Conservation (phyloP, 2,888 invertebrate genomes). For the Drosophila picticornis region DNA sequence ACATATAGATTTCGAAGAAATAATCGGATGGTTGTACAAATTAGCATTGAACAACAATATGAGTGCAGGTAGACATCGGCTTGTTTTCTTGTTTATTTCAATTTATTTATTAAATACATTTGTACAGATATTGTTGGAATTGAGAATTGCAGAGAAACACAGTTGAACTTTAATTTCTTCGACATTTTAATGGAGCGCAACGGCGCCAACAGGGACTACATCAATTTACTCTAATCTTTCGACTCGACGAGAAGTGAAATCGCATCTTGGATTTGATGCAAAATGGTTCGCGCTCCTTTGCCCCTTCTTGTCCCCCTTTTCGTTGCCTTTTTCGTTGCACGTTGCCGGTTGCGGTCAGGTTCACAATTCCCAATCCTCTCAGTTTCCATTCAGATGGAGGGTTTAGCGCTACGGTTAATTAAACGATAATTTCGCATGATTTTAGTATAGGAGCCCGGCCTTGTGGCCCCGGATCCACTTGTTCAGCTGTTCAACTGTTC, state of each 20-base stretch:
- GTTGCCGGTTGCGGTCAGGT: conserved; percentile 22
- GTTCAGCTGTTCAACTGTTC: conserved; percentile 42
- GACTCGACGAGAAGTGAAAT: conserved; percentile 46
- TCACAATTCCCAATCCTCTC: conserved; percentile 25
- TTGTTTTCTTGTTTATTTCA: not conserved
- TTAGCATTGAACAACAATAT: not conserved
- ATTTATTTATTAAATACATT: not conserved
- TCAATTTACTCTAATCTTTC: conserved; percentile 55
- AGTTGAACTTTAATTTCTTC: conserved; percentile 22
- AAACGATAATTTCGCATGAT: conserved; percentile 82
- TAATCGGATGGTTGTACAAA: not conserved
- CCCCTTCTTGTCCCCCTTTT: not conserved
- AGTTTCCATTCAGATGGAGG: conserved; percentile 41
- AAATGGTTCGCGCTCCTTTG: conserved; percentile 1
- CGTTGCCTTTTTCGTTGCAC: not conserved
- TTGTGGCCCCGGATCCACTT: conserved; percentile 26
- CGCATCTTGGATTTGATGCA: conserved; percentile 13
- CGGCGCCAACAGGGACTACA: conserved; percentile 65
- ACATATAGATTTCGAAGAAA: not conserved
- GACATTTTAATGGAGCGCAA: conserved; percentile 50
- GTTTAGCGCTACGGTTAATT: conserved; percentile 81
- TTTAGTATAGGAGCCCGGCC: conserved; percentile 46
- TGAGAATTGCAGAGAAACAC: conserved; percentile 26
- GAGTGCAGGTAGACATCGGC: not conserved
- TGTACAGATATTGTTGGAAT: not conserved